phyloP scores from a whole-genome alignment of 2,797 vertebrate species.

The Anableps anableps region DNA sequence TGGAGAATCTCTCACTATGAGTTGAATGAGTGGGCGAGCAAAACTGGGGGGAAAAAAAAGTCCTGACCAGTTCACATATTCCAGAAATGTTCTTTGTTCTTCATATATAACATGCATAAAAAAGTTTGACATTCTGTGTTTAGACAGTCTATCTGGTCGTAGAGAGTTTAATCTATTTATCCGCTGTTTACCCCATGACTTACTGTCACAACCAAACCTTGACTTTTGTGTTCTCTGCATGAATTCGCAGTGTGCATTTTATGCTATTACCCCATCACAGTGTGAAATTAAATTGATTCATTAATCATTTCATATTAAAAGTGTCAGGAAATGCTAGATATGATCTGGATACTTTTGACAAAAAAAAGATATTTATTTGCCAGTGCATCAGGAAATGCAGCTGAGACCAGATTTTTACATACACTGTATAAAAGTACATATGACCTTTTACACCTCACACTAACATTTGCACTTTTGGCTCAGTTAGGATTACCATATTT shows the following conservation, averaged over 20 bases:
- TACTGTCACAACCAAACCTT: constrained; percentile 24
- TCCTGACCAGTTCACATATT: neutral
- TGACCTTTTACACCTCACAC: neutral
- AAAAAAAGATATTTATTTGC: constrained; percentile 7
- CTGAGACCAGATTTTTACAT: neutral
- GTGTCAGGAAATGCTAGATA: neutral
- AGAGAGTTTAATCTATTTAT: neutral
- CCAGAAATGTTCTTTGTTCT: neutral
- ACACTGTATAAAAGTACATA: neutral
- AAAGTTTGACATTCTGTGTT: neutral
- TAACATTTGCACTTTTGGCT: neutral
- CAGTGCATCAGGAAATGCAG: constrained; percentile 11
- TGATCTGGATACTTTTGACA: constrained; percentile 14
- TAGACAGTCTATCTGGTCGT: neutral
- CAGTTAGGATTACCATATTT: neutral
- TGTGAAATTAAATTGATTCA: constrained; percentile 12
- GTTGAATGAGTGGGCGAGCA: neutral
- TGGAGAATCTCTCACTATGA: neutral
- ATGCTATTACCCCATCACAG: neutral
- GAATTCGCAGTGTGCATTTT: constrained; percentile 1
- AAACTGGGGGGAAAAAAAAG: neutral
- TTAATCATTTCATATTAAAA: constrained; percentile 28
- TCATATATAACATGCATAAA: neutral
- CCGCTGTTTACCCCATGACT: neutral
- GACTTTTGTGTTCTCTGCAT: constrained; percentile 19